Evolutionary conservation across 35 echinoderm and acorn worm species (phyloP).

Genomic region (Apostichopus parvimensis): DNA sequence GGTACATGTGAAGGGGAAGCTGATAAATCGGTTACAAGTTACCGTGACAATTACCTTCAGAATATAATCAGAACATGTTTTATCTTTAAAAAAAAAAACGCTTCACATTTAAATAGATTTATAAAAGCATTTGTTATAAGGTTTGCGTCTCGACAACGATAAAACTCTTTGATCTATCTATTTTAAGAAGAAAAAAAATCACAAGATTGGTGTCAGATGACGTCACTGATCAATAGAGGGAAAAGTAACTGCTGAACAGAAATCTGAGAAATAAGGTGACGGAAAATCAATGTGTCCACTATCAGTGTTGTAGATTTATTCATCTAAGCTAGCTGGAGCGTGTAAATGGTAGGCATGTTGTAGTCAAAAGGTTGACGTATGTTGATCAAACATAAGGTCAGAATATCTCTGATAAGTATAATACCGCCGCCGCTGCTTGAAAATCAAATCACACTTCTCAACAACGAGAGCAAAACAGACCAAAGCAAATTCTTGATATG

Average conservation of each 20-base stretch:
- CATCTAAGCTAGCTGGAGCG: neutral
- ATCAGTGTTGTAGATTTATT: neutral
- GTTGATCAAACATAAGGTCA: neutral
- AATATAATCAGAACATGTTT: neutral
- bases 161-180: neutral
- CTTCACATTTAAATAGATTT: neutral
- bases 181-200: neutral
- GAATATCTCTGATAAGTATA: neutral
- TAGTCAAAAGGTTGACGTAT: neutral
- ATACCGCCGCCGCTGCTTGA: too few species aligned
- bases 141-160: neutral
- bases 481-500: too few species aligned
- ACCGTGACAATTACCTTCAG: too few species aligned
- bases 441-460: too few species aligned
- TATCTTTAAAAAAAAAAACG: neutral
- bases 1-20: too few species aligned
- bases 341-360: slow-evolving; percentile 9
- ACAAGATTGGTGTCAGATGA: neutral
- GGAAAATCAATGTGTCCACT: neutral
- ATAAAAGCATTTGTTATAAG: neutral
- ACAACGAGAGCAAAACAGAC: too few species aligned
- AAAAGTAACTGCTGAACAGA: neutral
- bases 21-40: too few species aligned
- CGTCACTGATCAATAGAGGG: neutral
- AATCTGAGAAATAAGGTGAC: neutral